Conservation (phyloP, 2,888 invertebrate genomes). For the Eupithecia exiguata region DNA sequence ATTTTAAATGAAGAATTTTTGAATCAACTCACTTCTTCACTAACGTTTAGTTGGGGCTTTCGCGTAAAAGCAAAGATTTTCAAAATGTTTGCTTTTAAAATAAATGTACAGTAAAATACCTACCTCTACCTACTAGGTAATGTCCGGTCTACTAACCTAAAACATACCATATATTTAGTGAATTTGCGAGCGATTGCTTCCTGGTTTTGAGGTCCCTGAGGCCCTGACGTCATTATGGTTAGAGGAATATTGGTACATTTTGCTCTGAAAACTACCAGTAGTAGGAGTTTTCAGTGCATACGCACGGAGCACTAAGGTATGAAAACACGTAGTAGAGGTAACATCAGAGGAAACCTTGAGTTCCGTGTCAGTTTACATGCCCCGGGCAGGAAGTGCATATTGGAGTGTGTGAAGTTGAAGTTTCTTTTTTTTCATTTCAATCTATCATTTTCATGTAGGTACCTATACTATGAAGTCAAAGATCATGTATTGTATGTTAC, state of each 20-base stretch:
- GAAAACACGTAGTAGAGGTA: neutral
- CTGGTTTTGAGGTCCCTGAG: too few relatives aligned
- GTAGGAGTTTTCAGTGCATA: neutral
- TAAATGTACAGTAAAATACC: too few relatives aligned
- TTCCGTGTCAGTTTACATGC: neutral
- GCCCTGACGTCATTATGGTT: too few relatives aligned
- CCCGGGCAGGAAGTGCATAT: neutral
- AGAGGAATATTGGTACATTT: neutral
- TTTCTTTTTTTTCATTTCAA: neutral
- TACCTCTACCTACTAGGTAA: too few relatives aligned
- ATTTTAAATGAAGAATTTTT: too few relatives aligned
- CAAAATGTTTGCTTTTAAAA: too few relatives aligned
- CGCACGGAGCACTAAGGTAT: neutral
- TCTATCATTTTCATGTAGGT: neutral
- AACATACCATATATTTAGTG: neutral
- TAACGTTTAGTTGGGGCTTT: neutral
- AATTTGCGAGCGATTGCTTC: too few relatives aligned
- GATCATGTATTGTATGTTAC: too few relatives aligned
- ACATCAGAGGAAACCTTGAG: neutral
- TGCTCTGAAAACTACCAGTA: neutral
- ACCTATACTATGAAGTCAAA: too few relatives aligned
- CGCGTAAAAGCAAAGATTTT: neutral
- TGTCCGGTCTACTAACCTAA: too few relatives aligned
- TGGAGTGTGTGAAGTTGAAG: neutral
- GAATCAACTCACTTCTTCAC: too few relatives aligned